Evolutionary conservation across 2,888 invertebrate species (phyloP).

Genomic region (Lasioglossum oenotherae): DNA sequence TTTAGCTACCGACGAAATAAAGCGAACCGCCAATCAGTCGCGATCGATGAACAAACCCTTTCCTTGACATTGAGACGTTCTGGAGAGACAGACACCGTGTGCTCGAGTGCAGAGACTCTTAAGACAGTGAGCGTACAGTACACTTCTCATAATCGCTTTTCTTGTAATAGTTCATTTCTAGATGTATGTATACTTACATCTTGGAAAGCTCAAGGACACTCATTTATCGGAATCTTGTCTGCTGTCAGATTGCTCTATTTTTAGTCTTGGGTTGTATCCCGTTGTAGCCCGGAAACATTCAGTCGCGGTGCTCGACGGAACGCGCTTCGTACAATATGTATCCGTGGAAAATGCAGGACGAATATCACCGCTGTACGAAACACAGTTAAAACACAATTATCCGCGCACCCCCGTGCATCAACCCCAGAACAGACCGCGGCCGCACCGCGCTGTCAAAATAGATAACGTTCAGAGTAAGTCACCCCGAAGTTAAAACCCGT

Average conservation of each 20-base stretch:
- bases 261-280: neutral
- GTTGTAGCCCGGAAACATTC: neutral
- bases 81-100: neutral
- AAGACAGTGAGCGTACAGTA: neutral
- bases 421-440: slow-evolving; percentile 80
- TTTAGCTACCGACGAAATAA: slow-evolving; percentile 33
- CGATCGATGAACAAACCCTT: neutral
- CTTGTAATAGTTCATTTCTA: neutral
- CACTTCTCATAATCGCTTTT: neutral
- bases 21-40: neutral
- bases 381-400: slow-evolving; percentile 81
- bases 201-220: no score
- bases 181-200: no score
- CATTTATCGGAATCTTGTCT: no score
- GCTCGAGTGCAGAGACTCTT: neutral
- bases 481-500: slow-evolving; percentile 81
- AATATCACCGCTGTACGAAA: slow-evolving; percentile 57
- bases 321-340: neutral
- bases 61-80: neutral
- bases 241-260: no score
- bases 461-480: slow-evolving; percentile 83
- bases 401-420: slow-evolving; percentile 66
- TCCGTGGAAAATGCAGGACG: slow-evolving; percentile 21
- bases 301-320: neutral
- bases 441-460: slow-evolving; percentile 84